These are phyloP conservation scores for Pheosia gnoma DNA, from an alignment of 2,888 invertebrate genomes.

Conservation along the genomic window DNA sequence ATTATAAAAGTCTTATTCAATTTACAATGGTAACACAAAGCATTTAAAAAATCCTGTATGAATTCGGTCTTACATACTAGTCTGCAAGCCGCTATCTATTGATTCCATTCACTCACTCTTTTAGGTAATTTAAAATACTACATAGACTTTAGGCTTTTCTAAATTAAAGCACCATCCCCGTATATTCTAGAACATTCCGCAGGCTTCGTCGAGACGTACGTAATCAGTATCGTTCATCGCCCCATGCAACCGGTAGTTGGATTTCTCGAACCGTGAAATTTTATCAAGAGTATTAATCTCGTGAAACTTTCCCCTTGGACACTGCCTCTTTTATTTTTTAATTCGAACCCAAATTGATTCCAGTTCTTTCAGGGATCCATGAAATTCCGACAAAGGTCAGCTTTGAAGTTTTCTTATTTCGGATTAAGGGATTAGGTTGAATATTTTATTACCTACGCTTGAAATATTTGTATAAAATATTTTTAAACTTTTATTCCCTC, in stretches of 20 bases:
- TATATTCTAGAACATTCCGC: constrained; percentile 36
- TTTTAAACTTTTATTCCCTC: background rate
- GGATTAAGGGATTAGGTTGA: constrained; percentile 16
- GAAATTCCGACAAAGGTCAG: constrained; percentile 18
- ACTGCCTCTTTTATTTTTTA: constrained; percentile 68
- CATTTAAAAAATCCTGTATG: too few relatives aligned
- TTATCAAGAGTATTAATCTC: constrained; percentile 84
- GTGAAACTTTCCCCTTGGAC: constrained; percentile 77
- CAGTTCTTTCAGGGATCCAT: constrained; percentile 35
- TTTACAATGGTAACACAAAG: too few relatives aligned
- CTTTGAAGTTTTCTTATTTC: constrained; percentile 23
- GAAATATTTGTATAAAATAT: background rate
- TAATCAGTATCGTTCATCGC: constrained; percentile 83
- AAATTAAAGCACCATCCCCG: background rate
- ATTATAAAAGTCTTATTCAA: too few relatives aligned
- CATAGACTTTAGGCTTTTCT: background rate
- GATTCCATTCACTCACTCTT: too few relatives aligned
- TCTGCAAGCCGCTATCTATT: too few relatives aligned
- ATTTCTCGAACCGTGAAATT: constrained; percentile 84
- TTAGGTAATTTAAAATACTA: too few relatives aligned
- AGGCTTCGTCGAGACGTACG: constrained; percentile 60
- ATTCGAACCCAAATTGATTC: constrained; percentile 69
- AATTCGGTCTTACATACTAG: too few relatives aligned
- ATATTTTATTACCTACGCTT: background rate
- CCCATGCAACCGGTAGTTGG: constrained; percentile 83